These are phyloP conservation scores for Aleiodes testaceus DNA, from an alignment of 2,888 invertebrate genomes.

Conservation along the genomic window DNA sequence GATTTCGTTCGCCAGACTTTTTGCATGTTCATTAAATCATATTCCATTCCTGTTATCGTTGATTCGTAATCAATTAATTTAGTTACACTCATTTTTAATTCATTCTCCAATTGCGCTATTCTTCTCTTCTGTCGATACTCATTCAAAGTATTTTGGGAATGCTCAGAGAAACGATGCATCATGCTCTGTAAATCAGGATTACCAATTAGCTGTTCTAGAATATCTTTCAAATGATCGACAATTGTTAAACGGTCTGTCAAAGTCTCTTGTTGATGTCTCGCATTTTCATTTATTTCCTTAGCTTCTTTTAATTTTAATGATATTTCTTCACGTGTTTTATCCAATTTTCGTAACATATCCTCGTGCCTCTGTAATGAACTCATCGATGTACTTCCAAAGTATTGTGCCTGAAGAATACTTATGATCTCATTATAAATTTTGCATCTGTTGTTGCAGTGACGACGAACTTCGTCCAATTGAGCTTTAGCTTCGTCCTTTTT, in stretches of 20 bases:
- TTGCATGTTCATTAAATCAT: constrained; percentile 61
- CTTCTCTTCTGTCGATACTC: constrained; percentile 60
- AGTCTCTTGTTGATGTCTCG: constrained; percentile 60
- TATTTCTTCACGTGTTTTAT: constrained; percentile 52
- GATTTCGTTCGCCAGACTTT: constrained; percentile 58
- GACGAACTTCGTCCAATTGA: constrained; percentile 58
- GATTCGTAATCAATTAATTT: constrained; percentile 59
- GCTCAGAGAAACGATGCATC: constrained; percentile 63
- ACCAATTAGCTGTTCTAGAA: constrained; percentile 67
- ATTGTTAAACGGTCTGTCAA: constrained; percentile 62
- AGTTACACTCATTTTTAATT: constrained; percentile 55
- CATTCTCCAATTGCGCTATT: constrained; percentile 63
- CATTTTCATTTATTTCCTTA: constrained; percentile 55
- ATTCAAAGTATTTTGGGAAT: constrained; percentile 60
- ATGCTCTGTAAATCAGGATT: constrained; percentile 59
- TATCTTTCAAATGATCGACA: constrained; percentile 65
- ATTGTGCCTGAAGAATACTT: constrained; percentile 63
- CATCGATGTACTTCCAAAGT: constrained; percentile 63
- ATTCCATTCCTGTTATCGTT: constrained; percentile 59
- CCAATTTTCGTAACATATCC: constrained; percentile 52
- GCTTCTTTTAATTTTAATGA: constrained; percentile 54
- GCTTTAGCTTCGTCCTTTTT: constrained; percentile 54
- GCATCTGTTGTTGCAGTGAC: constrained; percentile 60
- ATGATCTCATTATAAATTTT: constrained; percentile 63
- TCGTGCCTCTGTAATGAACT: constrained; percentile 60